Evolutionary conservation across 2,797 vertebrate species (phyloP), one percentile per base, ranked within the genome.

Genomic region (Hypotaenidia okinawae): DNA sequence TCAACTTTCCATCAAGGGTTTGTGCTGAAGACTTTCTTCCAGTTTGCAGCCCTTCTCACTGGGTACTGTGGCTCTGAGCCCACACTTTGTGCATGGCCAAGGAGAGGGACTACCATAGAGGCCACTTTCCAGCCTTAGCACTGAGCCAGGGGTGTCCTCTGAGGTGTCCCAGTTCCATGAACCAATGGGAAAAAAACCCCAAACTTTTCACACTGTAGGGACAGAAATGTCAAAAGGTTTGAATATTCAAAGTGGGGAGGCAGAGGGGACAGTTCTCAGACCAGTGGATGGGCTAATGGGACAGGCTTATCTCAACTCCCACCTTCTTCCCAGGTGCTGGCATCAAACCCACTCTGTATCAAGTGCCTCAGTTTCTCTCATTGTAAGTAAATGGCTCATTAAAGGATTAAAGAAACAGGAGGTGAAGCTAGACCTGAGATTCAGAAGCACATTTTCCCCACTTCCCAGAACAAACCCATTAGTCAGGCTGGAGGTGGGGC

Each of bases 71-170:
- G 16, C 35, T 63, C 30, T 11, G 23, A 76, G 27, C 30, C 59
- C 30, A 10, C 16, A 41, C 9, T 16, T 74, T 35, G 16, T 11
- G 30, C 11, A 1, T 11, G 10, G 49, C 24, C 8, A 4, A 64
- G n/a, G 67, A 69, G 27, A 51, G 1, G 13, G 15, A 25, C 37
- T 18, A 23, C 0, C 1, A 9, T 0, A 72, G 21, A 37, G 23
- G 15, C 9, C 35, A 39, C 10, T 19, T 18, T 13, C 57, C 47
- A 59, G 27, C 35, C 35, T 55, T 17, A 81, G 28, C 32, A 32
- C 17, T 5, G 6, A 68, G 32, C 62, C 70, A 59, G 32, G 16
- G 17, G 9, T 9, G 6, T 39, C 33, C 32, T 45, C 72, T 54
- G 69, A 64, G 27, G 23, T 81, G 23, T 23, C 58, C 39, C 10